Percentiles rank a stretch among this genome's conserved stretches.
phyloP scores from a whole-genome alignment of 1,140 invertebrate genomes.

The Zaprionus ornatus region DNA sequence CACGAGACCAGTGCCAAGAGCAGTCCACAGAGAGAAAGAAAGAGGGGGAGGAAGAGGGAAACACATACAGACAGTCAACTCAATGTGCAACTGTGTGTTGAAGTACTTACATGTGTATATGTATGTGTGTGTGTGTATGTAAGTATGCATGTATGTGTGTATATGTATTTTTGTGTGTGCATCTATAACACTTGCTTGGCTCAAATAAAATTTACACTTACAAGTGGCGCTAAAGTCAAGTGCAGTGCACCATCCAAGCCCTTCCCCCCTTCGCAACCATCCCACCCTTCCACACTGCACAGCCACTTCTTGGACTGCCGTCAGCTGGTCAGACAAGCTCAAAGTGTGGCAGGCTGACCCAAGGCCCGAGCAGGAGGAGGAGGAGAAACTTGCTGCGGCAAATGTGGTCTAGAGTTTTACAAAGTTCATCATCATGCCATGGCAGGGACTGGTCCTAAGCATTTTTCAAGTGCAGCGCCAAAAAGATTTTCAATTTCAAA shows the following conservation, averaged over 20 bases:
- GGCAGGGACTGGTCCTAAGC: conserved; percentile 64
- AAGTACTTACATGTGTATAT: background rate
- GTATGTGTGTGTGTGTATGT: conserved; percentile 21
- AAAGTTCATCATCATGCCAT: conserved; percentile 74
- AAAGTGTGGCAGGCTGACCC: conserved; percentile 54
- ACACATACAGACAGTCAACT: background rate
- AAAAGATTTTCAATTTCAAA: conserved; percentile 82
- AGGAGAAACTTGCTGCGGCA: conserved; percentile 50
- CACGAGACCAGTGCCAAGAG: conserved; percentile 59
- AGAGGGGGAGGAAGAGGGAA: background rate
- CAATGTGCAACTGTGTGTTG: conserved; percentile 8
- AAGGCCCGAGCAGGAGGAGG: conserved; percentile 2
- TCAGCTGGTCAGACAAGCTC: conserved; percentile 72
- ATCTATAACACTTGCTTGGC: conserved; percentile 58
- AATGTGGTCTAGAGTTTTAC: conserved; percentile 79
- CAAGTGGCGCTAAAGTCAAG: conserved; percentile 80
- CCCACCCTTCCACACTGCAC: background rate
- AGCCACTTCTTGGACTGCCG: conserved; percentile 25
- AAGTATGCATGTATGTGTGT: background rate
- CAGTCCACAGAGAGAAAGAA: background rate
- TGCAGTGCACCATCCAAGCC: conserved; percentile 35
- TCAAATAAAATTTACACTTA: conserved; percentile 81
- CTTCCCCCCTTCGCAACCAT: background rate
- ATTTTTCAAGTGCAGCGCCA: conserved; percentile 77
- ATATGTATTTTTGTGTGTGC: conserved; percentile 17